Base-by-base conservation (phyloP, 2,888 invertebrate genomes). In the Notodonta dromedarius region DNA sequence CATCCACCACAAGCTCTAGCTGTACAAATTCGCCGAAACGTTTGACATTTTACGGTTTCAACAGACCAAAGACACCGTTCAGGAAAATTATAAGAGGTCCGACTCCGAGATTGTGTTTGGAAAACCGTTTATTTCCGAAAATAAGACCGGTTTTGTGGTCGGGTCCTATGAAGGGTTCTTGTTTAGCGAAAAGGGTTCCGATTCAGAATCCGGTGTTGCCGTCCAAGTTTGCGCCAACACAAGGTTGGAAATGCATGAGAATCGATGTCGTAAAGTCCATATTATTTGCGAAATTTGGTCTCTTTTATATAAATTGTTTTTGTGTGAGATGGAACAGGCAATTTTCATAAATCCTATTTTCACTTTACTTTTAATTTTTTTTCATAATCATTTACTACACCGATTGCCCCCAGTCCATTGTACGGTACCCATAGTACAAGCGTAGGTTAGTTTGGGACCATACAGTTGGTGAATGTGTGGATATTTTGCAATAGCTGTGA, bases 1-100 rank as follows among this genome's bases (percentile, higher is more conserved):
- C 95, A 0, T 95, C 95, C 0, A 95, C 95, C 0, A 95, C 95
- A 0, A 94, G 94, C 59, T 95, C 95, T 0, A 95, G 95, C 73
- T 95, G 95, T 65, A 94, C 95, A 0, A 95, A 95, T 76, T 95
- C 95, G 0, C 95, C 95, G 0, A 95, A 95, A 84, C 86, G 95
- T 59, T 82, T 95, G 74, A 92, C 90, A 0, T 78, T 89, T 44
- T 91, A 88, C 60, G 90, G 91, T 0, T 91, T 92, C 51, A 84
- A 80, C 62, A 74, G 90, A 59, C 87, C 90, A 0, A 94, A 92
- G 76, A 86, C 84, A 0, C 92, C 93, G 0, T 89, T 93, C 58
- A 83, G 89, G 53, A 91, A 85, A 68, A 80, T 90, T 0, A 80
- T 92, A 2, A 74, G 91, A 14, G 83, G 79, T 2, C 89, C 92